Conservation (phyloP, 2,113 vertebrate genomes). For the Ammospiza nelsoni region DNA sequence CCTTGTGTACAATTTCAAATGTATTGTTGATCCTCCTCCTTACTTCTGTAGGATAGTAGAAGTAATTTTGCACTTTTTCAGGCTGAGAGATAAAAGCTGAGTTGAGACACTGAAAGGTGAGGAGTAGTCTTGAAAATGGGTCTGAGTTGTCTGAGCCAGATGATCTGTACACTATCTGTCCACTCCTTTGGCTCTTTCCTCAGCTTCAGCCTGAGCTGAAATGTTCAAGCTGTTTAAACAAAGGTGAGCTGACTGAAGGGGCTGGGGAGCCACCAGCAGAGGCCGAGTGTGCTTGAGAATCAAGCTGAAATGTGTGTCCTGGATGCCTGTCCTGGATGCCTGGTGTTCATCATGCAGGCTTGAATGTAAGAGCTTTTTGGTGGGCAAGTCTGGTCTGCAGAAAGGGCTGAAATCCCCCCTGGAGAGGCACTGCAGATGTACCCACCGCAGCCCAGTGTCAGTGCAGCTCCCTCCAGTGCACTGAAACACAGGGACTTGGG, state of each 20-base stretch:
- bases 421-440: neutral
- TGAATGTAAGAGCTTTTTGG: neutral
- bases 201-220: neutral
- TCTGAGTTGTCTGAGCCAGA: neutral
- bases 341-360: neutral
- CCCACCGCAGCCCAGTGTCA: neutral
- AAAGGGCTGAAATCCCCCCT: neutral
- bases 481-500: rapidly evolving
- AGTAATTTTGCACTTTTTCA: neutral
- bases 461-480: rapidly evolving
- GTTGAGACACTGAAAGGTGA: neutral
- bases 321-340: rapidly evolving
- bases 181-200: neutral
- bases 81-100: neutral
- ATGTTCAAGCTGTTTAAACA: neutral
- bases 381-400: neutral
- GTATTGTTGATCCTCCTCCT: neutral
- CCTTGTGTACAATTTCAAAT: neutral
- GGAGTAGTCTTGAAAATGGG: neutral
- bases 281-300: neutral
- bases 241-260: neutral
- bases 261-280: neutral
- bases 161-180: neutral
- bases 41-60: neutral
- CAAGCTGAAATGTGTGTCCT: neutral